Evolutionary conservation across 2,797 vertebrate species (phyloP).

Genomic region (Heteromormyrus szaboi): DNA sequence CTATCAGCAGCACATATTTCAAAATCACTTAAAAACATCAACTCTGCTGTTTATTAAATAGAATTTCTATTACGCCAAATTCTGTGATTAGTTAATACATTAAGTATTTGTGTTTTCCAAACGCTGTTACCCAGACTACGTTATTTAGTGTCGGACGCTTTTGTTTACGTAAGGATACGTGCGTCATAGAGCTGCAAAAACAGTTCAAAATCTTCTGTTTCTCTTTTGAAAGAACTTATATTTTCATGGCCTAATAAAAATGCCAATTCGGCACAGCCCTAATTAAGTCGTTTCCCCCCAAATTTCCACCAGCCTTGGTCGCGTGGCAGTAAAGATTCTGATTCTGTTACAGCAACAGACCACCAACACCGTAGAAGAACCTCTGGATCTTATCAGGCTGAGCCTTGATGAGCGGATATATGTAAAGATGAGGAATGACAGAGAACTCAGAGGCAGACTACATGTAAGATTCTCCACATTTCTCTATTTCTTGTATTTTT

Average conservation of each 20-base stretch:
- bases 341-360: slow-evolving; percentile 72
- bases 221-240: background rate
- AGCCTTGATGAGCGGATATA: slow-evolving; percentile 96
- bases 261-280: background rate
- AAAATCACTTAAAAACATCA: background rate
- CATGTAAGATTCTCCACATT: slow-evolving; percentile 67
- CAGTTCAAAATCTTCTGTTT: background rate
- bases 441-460: slow-evolving; percentile 87
- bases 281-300: background rate
- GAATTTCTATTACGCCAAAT: background rate
- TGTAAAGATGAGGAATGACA: slow-evolving; percentile 96
- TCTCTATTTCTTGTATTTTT: background rate
- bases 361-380: slow-evolving; percentile 93
- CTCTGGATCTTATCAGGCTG: slow-evolving; percentile 89
- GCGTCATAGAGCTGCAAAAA: background rate
- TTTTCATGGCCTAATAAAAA: background rate
- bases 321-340: background rate
- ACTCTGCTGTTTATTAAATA: background rate
- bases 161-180: background rate
- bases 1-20: background rate
- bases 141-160: background rate
- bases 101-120: background rate
- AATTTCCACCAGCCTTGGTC: background rate
- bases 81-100: background rate
- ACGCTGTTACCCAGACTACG: background rate